phyloP scores from a whole-genome alignment of 2,113 vertebrate species.

The Parus major region DNA sequence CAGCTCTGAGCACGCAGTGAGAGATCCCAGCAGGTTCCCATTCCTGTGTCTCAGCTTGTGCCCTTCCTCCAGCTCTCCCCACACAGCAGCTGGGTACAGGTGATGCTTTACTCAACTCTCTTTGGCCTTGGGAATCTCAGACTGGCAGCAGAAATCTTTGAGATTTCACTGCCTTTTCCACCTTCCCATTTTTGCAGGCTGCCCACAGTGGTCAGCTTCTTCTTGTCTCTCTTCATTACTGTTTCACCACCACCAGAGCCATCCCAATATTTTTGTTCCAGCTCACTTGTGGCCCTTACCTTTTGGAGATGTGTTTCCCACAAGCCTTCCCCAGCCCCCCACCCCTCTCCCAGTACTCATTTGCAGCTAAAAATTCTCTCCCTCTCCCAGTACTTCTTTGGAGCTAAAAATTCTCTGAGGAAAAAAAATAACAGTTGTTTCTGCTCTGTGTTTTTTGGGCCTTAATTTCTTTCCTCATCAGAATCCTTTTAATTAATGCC shows the following conservation, averaged over 20 bases:
- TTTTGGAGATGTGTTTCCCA: not conserved
- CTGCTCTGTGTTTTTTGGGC: not conserved
- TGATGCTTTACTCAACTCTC: not conserved
- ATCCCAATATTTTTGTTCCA: not conserved
- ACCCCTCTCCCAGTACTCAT: not conserved
- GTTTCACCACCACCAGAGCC: not conserved
- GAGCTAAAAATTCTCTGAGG: not conserved
- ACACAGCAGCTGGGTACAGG: not conserved
- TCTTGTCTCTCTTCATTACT: not conserved
- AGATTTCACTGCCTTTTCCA: not conserved
- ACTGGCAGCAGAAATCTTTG: not conserved
- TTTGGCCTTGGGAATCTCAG: not conserved
- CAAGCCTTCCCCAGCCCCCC: not conserved
- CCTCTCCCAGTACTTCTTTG: not conserved
- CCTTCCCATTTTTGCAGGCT: not conserved
- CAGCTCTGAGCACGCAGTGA: not conserved
- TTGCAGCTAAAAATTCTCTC: not conserved
- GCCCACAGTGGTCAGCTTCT: not conserved
- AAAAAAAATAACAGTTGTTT: slow-evolving; percentile 19
- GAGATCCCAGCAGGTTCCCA: not conserved
- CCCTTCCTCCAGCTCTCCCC: not conserved
- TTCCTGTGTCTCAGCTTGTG: not conserved
- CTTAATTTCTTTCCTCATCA: slow-evolving; percentile 44
- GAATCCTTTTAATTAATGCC: slow-evolving; percentile 59
- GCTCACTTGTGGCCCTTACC: not conserved